Conservation (phyloP, 2,113 vertebrate species). For the Thomomys bottae region DNA sequence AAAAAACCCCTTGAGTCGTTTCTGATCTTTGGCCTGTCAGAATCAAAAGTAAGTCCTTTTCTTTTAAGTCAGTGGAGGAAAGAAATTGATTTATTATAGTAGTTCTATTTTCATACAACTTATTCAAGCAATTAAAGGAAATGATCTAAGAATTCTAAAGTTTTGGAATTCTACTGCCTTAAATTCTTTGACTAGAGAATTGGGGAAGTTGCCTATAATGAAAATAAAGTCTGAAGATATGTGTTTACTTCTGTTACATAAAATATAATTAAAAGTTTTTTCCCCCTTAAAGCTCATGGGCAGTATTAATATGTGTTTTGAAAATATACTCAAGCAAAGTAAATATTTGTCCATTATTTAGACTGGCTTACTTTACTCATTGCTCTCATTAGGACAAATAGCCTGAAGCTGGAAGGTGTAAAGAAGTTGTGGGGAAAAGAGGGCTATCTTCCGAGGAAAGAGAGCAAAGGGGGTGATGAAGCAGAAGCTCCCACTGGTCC, state of each 20-base stretch:
- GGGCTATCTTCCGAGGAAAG: conserved; percentile 93
- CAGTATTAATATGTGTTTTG: conserved; percentile 18
- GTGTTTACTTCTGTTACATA: conserved; percentile 28
- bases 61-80: not conserved
- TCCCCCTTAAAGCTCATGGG: not conserved
- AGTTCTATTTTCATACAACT: conserved; percentile 36
- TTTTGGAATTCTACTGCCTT: not conserved
- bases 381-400: conserved; percentile 84
- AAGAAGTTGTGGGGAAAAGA: conserved; percentile 96
- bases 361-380: conserved; percentile 44
- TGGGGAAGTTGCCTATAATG: not conserved
- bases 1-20: conserved; percentile 20
- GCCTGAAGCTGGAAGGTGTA: conserved; percentile 93
- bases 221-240: conserved; percentile 5
- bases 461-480: conserved; percentile 80
- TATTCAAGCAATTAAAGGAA: conserved; percentile 51
- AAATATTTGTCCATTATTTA: not conserved
- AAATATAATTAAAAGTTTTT: conserved; percentile 13
- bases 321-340: conserved; percentile 16
- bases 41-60: conserved; percentile 7
- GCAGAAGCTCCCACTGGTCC: conserved; percentile 72
- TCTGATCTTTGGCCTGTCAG: conserved; percentile 40
- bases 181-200: conserved; percentile 14
- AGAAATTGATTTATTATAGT: conserved; percentile 7
- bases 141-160: conserved; percentile 34